These are phyloP conservation scores for Erynnis tages DNA, from an alignment of 2,888 invertebrate genomes.

Conservation along the genomic window DNA sequence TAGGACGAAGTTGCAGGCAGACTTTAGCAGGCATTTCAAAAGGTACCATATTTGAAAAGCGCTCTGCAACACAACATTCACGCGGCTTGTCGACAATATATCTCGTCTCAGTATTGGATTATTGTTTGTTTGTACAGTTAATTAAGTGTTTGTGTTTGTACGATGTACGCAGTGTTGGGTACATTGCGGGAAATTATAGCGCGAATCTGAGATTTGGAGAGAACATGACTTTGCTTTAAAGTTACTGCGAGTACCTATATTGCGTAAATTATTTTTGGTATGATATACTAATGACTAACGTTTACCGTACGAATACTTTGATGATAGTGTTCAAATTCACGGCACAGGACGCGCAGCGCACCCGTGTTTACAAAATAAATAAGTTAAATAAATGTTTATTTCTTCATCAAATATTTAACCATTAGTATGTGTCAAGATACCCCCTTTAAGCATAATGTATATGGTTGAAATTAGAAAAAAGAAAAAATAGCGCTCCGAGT, in stretches of 20 bases:
- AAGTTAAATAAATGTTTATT: too few relatives aligned
- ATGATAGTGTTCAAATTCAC: too few relatives aligned
- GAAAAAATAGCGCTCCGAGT: neutral
- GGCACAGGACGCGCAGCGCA: too few relatives aligned
- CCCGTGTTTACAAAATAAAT: too few relatives aligned
- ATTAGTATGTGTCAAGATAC: too few relatives aligned
- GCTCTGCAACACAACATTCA: constrained; percentile 8
- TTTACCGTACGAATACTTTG: too few relatives aligned
- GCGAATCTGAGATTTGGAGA: neutral
- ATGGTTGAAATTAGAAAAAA: neutral
- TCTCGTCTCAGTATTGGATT: constrained; percentile 22
- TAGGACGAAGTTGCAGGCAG: too few relatives aligned
- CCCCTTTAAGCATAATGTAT: too few relatives aligned
- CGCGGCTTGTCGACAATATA: constrained; percentile 19
- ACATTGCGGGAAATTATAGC: constrained; percentile 18
- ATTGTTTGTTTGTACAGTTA: constrained; percentile 24
- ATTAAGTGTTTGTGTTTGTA: constrained; percentile 23
- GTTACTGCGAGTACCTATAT: neutral
- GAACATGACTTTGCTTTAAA: neutral
- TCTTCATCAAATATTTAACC: too few relatives aligned
- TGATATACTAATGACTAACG: too few relatives aligned
- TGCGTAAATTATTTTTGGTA: too few relatives aligned
- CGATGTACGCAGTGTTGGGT: constrained; percentile 9
- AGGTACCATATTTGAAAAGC: neutral
- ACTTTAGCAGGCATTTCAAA: neutral